phyloP scores from a whole-genome alignment of 2,113 vertebrate species.

The Rallus limicola region DNA sequence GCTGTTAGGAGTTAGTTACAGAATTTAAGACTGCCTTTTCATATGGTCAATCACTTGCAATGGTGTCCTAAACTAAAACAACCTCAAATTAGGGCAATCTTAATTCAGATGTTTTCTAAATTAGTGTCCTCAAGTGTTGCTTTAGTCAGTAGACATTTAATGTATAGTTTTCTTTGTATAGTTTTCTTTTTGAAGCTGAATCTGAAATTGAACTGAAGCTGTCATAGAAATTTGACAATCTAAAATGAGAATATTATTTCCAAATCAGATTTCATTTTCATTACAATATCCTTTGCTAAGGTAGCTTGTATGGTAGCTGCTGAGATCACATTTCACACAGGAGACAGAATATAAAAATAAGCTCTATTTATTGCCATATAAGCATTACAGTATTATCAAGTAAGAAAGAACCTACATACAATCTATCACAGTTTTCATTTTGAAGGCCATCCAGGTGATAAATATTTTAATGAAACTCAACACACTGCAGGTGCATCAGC shows the following conservation, averaged over 20 bases:
- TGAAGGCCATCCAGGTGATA: background rate
- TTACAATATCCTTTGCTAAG: background rate
- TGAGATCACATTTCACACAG: background rate
- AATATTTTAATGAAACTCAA: conserved; percentile 20
- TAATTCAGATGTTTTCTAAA: background rate
- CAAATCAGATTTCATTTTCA: background rate
- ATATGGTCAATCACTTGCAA: background rate
- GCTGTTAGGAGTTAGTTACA: background rate
- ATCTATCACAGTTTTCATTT: background rate
- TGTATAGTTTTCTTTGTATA: background rate
- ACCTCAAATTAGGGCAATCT: background rate
- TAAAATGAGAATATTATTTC: background rate
- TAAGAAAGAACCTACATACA: background rate
- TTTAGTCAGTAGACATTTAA: background rate
- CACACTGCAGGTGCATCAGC: background rate
- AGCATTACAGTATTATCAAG: background rate
- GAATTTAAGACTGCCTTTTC: background rate
- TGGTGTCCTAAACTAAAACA: background rate
- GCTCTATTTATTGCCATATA: background rate
- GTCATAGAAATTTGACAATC: background rate
- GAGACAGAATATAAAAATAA: background rate
- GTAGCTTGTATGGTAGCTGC: background rate
- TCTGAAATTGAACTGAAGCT: background rate
- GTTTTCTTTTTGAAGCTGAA: background rate
- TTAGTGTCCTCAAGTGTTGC: background rate